Evolutionary conservation across 2,113 vertebrate species (phyloP).

Genomic region (Entomyzon cyanotis): DNA sequence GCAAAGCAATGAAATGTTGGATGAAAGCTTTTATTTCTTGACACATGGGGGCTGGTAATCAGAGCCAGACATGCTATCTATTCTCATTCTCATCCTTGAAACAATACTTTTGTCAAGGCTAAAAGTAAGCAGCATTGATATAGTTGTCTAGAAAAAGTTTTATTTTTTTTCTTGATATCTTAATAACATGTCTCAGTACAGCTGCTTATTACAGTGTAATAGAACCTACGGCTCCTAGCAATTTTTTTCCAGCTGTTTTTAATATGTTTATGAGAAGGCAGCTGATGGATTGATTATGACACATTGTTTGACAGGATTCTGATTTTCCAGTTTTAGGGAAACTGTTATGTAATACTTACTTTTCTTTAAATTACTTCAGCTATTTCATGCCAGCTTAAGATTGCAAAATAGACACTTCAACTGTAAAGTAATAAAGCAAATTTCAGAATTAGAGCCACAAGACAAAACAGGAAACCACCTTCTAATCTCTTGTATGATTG

Average conservation of each 20-base stretch:
- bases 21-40: background rate
- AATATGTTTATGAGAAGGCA: constrained; percentile 47
- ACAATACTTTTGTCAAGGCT: constrained; percentile 8
- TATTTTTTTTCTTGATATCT: constrained; percentile 9
- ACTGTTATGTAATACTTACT: constrained; percentile 24
- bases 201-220: background rate
- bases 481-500: background rate
- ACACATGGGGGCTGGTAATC: background rate
- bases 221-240: background rate
- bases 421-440: constrained; percentile 25
- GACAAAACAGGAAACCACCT: background rate
- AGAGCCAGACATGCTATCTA: background rate
- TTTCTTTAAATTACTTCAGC: constrained; percentile 57
- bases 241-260: constrained; percentile 50
- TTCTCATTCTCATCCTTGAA: background rate
- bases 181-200: constrained; percentile 7
- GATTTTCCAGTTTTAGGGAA: constrained; percentile 32
- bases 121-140: background rate
- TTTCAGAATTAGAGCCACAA: background rate
- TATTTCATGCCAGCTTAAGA: constrained; percentile 21
- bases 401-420: background rate
- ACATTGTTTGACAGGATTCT: background rate
- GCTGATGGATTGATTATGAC: constrained; percentile 30
- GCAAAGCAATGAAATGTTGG: background rate
- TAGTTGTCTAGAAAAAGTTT: background rate